Base-by-base conservation (phyloP, 2,797 vertebrate species). In the Allochrocebus solatus region DNA sequence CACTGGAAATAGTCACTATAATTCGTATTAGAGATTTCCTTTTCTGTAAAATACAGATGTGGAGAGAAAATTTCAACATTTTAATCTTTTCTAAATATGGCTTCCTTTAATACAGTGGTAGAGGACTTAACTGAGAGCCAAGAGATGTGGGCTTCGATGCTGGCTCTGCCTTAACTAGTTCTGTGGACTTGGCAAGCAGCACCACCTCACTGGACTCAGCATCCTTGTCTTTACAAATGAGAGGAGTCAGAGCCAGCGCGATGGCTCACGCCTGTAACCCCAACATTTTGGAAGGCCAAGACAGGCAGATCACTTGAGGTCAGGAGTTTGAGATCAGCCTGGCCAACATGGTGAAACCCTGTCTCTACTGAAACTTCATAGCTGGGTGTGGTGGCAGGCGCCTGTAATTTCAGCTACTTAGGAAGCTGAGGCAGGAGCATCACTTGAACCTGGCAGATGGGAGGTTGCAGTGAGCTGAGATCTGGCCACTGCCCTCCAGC, bases 11-110 rank as follows among this genome's bases (percentile, higher is more conserved):
- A 46, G 70, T 41, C 83, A 93, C 76, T 14, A 19, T 81, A 43
- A 91, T 59, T 97, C 89, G 72, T 53, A 28, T 19, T 22, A 41
- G 75, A 57, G 92, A 30, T 6, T 75, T 64, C 70, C 46, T 74
- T 61, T 91, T 16, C 81, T 88, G 48, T 55, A 85, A 91, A 93
- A 59, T 12, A 53, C 43, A 85, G 81, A 84, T 74, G 64, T 28
- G n/a, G 36, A 84, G 50, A 93, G 74, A 82, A 87, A 36, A 24
- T n/a, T 5, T 67, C n/a, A 67, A 30, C 72, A 39, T 89, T 93
- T 91, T 64, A 36, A 74, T 84, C 91, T 92, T 95, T 80, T 67
- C 64, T 89, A 74, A 94, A 95, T 78, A 39, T 36, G 57, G 48
- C 57, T 48, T 87, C 76, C 24, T 48, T 83, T 50, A 74, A 67